Percentiles rank a stretch among this genome's conserved stretches.
Evolutionary conservation across 2,113 vertebrate species (phyloP).

Genomic region (Australoheros scitulus): DNA sequence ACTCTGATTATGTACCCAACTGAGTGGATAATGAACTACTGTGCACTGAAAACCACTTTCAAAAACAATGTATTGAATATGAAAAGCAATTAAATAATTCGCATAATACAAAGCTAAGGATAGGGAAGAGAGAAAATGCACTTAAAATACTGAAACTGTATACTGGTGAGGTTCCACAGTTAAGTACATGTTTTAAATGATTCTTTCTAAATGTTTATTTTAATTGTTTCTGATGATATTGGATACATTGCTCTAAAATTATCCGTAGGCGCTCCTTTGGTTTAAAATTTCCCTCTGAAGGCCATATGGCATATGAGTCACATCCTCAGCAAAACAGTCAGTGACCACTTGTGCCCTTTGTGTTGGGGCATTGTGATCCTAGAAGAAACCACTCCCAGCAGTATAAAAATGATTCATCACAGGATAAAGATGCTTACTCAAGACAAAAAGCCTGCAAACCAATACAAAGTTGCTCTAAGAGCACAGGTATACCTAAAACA

Average conservation of each 20-base stretch:
- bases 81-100: neutral
- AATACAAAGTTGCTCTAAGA: neutral
- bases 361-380: neutral
- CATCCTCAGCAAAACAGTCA: neutral
- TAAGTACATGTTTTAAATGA: neutral
- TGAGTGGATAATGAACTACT: neutral
- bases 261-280: neutral
- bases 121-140: neutral
- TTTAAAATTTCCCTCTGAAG: neutral
- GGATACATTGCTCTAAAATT: neutral
- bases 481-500: neutral
- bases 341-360: neutral
- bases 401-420: neutral
- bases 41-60: neutral
- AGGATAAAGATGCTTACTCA: neutral
- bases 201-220: slow-evolving; percentile 1
- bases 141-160: neutral
- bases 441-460: neutral
- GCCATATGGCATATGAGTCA: neutral
- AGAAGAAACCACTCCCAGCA: neutral
- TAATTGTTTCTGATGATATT: neutral
- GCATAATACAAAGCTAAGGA: neutral
- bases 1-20: slow-evolving; percentile 29
- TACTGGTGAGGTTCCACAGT: neutral
- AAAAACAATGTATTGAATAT: neutral